These are phyloP conservation scores for Hoplostethus atlanticus DNA, from an alignment of 2,797 vertebrate genomes.

Conservation along the genomic window DNA sequence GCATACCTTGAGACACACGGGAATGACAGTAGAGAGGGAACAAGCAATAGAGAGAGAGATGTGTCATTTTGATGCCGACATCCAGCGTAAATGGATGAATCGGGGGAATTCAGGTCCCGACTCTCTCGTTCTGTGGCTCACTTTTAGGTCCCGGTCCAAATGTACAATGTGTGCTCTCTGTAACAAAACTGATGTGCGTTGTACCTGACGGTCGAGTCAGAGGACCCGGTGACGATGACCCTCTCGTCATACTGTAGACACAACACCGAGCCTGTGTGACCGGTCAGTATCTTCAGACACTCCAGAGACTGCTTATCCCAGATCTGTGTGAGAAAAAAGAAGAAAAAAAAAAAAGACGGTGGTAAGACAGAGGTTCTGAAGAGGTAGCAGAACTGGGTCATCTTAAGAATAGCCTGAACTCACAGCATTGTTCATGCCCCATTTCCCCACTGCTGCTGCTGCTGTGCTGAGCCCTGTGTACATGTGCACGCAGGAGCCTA, in stretches of 20 bases:
- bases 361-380: constrained; percentile 35
- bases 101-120: too few species aligned
- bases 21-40: too few species aligned
- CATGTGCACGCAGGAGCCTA: background rate
- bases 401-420: constrained; percentile 58
- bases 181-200: background rate
- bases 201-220: constrained; percentile 97
- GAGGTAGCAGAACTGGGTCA: constrained; percentile 69
- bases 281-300: constrained; percentile 97
- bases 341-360: background rate
- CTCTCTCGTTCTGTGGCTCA: too few species aligned
- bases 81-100: too few species aligned
- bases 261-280: constrained; percentile 97
- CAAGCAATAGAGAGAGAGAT: too few species aligned
- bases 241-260: constrained; percentile 98
- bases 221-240: constrained; percentile 98
- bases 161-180: background rate
- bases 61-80: too few species aligned
- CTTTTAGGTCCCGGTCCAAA: too few species aligned
- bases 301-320: constrained; percentile 99
- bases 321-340: constrained; percentile 82
- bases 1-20: background rate
- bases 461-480: constrained; percentile 35
- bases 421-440: constrained; percentile 53
- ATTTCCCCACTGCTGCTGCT: constrained; percentile 61